Evolutionary conservation across 2,888 invertebrate species (phyloP), one percentile per base, ranked within the genome.

Genomic region (Flabesymbios commensalis): DNA sequence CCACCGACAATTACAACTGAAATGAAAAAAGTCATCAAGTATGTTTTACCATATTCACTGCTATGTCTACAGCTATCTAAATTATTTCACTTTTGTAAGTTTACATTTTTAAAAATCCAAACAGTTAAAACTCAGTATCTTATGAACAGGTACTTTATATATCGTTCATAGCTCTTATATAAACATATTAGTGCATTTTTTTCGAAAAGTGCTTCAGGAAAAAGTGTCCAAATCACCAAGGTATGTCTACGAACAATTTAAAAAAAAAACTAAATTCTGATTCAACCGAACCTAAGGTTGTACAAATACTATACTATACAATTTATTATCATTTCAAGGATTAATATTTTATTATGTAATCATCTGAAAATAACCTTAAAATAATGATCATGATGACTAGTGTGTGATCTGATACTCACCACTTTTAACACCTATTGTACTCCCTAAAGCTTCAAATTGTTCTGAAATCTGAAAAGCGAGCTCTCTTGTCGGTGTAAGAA

Each of bases 401-500:
- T n/a, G n/a, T n/a, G n/a, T n/a, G n/a, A n/a, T n/a, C n/a, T n/a
- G n/a, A n/a, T n/a, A n/a, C n/a, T n/a, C 70, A 85, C 85, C 84
- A 84, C 92, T 93, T 86, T 94, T 94, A 0, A 99, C 91, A 41
- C 97, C 97, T 79, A 99, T 93, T 64, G 89, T 88, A 17, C 92
- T 69, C 2, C 87, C 98, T 64, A 99, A 85, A 2, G 98, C 98
- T 82, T 96, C 94, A 85, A 99, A 94, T 79, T 99, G 99, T 84
- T 99, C 98, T 0, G 93, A 91, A 77, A 99, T 99, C 84, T 99
- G 99, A 81, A 95, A 95, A 2, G 99, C 99, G 75, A 99, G 85
- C 84, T 99, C 99, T 83, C 99, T 88, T 0, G 99, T 99, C 0
- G 99, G 99, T 19, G 99, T 98, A 54, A 99, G 83, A 69, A 99